phyloP scores from a whole-genome alignment of 2,888 invertebrate genomes.

The Tineola bisselliella region DNA sequence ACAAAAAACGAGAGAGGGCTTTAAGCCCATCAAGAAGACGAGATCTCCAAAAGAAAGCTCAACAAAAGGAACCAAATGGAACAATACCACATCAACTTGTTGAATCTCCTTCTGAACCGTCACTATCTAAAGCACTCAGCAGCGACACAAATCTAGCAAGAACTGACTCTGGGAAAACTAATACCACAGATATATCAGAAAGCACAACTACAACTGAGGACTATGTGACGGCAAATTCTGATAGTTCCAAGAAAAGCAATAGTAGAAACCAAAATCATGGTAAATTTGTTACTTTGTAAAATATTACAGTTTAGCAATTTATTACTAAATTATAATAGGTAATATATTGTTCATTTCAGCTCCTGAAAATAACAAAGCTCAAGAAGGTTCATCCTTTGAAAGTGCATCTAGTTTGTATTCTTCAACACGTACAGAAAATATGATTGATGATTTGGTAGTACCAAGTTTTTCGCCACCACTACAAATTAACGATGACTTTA shows the following conservation, averaged over 20 bases:
- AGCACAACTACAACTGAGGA: slow-evolving; percentile 86
- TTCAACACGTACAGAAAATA: slow-evolving; percentile 76
- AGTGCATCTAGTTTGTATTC: slow-evolving; percentile 86
- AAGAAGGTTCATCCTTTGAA: slow-evolving; percentile 88
- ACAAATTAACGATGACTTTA: slow-evolving; percentile 59
- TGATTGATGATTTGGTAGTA: slow-evolving; percentile 71
- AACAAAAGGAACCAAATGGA: slow-evolving; percentile 53
- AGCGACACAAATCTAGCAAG: slow-evolving; percentile 68
- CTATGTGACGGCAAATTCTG: slow-evolving; percentile 86
- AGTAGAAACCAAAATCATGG: slow-evolving; percentile 53
- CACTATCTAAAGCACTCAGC: slow-evolving; percentile 40
- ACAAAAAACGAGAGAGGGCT: slow-evolving; percentile 61
- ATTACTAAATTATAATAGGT: slow-evolving; percentile 12
- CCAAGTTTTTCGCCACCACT: slow-evolving; percentile 70
- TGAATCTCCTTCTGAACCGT: slow-evolving; percentile 45
- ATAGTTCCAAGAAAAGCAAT: slow-evolving; percentile 74
- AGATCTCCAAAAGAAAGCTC: slow-evolving; percentile 50
- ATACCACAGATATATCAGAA: slow-evolving; percentile 84
- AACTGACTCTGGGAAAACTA: slow-evolving; percentile 77
- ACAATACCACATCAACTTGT: slow-evolving; percentile 45
- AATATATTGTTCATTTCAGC: slow-evolving; percentile 36
- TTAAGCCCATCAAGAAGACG: slow-evolving; percentile 60
- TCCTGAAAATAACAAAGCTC: slow-evolving; percentile 67
- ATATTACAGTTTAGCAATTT: neutral
- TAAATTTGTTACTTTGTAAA: slow-evolving; percentile 27